phyloP scores from a whole-genome alignment of 2,113 vertebrate genomes.

The Irena cyanogastra region DNA sequence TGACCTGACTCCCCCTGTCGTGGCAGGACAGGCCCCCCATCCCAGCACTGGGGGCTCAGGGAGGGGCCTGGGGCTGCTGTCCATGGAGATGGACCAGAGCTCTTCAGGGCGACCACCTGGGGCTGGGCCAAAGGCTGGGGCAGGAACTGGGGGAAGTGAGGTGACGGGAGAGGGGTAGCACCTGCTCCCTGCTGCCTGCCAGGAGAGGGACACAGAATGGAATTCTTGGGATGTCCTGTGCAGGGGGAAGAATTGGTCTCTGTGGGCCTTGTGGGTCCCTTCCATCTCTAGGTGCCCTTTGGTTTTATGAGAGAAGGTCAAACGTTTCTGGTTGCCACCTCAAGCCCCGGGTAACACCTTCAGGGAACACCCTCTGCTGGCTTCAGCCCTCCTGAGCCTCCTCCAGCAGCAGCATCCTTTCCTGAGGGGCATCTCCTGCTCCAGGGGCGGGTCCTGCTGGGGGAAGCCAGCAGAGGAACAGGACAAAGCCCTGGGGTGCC shows the following conservation, averaged over 20 bases:
- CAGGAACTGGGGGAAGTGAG: neutral
- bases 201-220: neutral
- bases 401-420: neutral
- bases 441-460: neutral
- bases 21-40: neutral
- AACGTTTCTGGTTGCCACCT: rapidly evolving
- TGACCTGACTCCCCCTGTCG: rapidly evolving
- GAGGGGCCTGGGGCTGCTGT: neutral
- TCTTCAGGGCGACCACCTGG: neutral
- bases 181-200: neutral
- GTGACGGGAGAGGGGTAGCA: neutral
- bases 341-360: neutral
- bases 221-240: neutral
- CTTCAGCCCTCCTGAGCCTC: neutral
- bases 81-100: neutral
- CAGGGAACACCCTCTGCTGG: neutral
- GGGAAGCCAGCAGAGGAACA: neutral
- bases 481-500: rapidly evolving
- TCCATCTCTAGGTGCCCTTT: neutral
- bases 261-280: neutral
- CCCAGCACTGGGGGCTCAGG: neutral
- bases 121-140: rapidly evolving
- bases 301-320: neutral
- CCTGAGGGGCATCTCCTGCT: neutral
- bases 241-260: neutral